phyloP scores from a whole-genome alignment of 2,797 vertebrate genomes.

The Peromyscus attwateri region DNA sequence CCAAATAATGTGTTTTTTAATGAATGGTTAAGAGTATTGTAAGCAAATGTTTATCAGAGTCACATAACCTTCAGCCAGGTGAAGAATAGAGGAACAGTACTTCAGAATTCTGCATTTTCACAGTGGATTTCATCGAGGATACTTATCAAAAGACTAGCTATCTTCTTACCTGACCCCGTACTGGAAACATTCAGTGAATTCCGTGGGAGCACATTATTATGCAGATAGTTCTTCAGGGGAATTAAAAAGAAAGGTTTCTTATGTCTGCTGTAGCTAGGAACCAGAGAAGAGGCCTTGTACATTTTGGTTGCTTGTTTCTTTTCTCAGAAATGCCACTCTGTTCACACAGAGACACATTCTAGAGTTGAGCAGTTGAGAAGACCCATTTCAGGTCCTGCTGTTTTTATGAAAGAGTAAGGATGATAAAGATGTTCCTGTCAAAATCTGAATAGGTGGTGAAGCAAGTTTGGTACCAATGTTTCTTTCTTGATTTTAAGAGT shows the following conservation, averaged over 20 bases:
- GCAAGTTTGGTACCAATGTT: not conserved
- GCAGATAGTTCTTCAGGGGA: not conserved
- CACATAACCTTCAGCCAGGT: not conserved
- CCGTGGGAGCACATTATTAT: not conserved
- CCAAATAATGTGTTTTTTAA: not conserved
- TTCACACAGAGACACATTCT: constrained; percentile 3
- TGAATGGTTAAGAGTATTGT: not conserved
- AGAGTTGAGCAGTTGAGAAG: constrained; percentile 19
- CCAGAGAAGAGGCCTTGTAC: constrained; percentile 18
- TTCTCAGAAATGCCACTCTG: constrained; percentile 46
- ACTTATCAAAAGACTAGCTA: not conserved
- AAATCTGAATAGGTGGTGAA: constrained; percentile 32
- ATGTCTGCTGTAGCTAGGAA: not conserved
- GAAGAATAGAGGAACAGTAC: not conserved
- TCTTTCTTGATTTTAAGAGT: constrained; percentile 38
- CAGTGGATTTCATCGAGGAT: not conserved
- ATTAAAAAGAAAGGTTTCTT: constrained; percentile 42
- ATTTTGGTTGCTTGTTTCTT: constrained; percentile 20
- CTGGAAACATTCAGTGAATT: not conserved
- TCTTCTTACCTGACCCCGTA: not conserved
- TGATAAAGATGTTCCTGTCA: not conserved
- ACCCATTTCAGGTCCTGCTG: not conserved
- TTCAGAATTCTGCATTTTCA: constrained; percentile 16
- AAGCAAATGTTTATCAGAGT: not conserved
- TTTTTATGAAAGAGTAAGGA: constrained; percentile 35